Evolutionary conservation across 1,140 invertebrate genomes (phyloP).

Genomic region (Atopsyche davidsoni): DNA sequence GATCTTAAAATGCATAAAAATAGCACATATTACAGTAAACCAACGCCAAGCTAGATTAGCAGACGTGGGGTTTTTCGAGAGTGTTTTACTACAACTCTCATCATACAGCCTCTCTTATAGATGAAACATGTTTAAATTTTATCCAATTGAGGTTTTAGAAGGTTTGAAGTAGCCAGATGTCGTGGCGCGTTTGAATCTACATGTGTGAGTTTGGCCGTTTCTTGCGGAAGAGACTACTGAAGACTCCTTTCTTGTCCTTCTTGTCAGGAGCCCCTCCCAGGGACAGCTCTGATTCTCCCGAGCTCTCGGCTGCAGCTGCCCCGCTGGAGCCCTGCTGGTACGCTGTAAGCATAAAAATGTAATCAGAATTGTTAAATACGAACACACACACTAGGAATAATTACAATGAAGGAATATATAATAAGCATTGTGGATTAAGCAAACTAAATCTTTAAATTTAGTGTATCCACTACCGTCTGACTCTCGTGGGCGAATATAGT

Average conservation of each 20-base stretch:
- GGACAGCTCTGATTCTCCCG: constrained; percentile 29
- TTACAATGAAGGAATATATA: too few relatives aligned
- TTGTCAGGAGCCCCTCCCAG: constrained; percentile 39
- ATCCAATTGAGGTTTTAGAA: not conserved
- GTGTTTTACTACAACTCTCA: not conserved
- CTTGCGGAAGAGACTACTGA: constrained; percentile 44
- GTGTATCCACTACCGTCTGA: too few relatives aligned
- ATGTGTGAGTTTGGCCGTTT: constrained; percentile 44
- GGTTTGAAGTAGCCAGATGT: not conserved
- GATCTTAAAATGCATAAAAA: not conserved
- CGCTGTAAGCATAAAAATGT: constrained; percentile 29
- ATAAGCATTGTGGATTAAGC: too few relatives aligned
- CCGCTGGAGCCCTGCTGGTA: constrained; percentile 34
- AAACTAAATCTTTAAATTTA: too few relatives aligned
- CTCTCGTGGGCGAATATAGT: too few relatives aligned
- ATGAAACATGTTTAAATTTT: constrained; percentile 1
- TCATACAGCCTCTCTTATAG: too few relatives aligned
- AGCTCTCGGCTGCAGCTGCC: constrained; percentile 37
- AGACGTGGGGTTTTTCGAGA: not conserved
- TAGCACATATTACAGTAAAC: not conserved
- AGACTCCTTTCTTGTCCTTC: constrained; percentile 46
- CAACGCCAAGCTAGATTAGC: not conserved
- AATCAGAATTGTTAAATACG: not conserved
- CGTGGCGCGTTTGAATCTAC: constrained; percentile 24
- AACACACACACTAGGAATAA: too few relatives aligned